Conservation (phyloP, 2,797 vertebrate genomes). For the Sebastes wilsoni region DNA sequence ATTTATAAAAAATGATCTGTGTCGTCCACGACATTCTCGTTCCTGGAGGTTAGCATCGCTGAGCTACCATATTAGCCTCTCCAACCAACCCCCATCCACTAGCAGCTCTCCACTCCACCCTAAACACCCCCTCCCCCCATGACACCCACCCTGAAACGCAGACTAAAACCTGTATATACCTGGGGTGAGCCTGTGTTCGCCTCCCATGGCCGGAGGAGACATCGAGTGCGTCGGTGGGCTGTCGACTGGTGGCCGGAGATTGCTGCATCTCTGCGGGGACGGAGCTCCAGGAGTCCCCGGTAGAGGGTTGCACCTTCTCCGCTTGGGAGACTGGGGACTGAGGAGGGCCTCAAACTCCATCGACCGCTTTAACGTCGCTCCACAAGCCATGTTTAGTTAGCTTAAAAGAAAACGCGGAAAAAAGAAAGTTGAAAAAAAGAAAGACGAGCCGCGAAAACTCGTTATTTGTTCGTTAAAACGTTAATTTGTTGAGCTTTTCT, state of each 20-base stretch:
- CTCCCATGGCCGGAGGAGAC: slow-evolving; percentile 78
- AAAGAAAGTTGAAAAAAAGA: background rate
- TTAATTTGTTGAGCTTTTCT: slow-evolving; percentile 48
- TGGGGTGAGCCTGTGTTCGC: slow-evolving; percentile 88
- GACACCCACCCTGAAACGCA: slow-evolving; percentile 74
- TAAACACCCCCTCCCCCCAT: slow-evolving; percentile 81
- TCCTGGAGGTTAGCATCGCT: slow-evolving; percentile 50
- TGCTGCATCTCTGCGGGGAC: slow-evolving; percentile 88
- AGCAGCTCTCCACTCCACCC: slow-evolving; percentile 80
- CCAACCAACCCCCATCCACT: slow-evolving; percentile 69
- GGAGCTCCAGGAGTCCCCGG: slow-evolving; percentile 85
- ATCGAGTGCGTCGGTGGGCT: slow-evolving; percentile 75
- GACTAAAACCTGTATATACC: slow-evolving; percentile 73
- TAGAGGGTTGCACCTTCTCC: slow-evolving; percentile 90
- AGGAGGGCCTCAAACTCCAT: slow-evolving; percentile 95
- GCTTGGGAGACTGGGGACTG: slow-evolving; percentile 91
- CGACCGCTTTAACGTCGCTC: slow-evolving; percentile 92
- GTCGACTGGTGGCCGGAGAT: slow-evolving; percentile 84
- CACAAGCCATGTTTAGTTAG: slow-evolving; percentile 87
- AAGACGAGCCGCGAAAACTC: slow-evolving; percentile 37
- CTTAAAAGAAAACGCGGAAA: slow-evolving; percentile 32
- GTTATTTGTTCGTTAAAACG: slow-evolving; percentile 1
- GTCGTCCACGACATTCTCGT: slow-evolving; percentile 20
- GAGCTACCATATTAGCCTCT: slow-evolving; percentile 46
- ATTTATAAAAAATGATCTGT: background rate